phyloP scores from a whole-genome alignment of 2,113 vertebrate species.

The Rattus norvegicus region GRCr8 NC_086037.1:54806501-54807000 shows the following conservation, averaged over 20 bases:
- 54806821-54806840: constrained; percentile 50
- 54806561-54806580: no score
- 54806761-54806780: neutral
- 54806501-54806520: neutral
- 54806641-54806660: neutral
- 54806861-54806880: constrained; percentile 43
- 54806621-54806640: no score
- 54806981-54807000: neutral
- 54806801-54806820: neutral
- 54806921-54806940: no score
- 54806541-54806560: neutral
- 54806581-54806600: no score
- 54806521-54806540: neutral
- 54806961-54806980: no score
- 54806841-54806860: constrained; percentile 45
- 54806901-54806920: constrained; percentile 39
- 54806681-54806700: no score
- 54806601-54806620: no score
- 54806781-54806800: neutral
- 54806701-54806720: neutral
- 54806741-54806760: neutral
- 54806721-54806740: neutral
- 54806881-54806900: constrained; percentile 38
- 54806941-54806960: no score
- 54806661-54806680: neutral